Percentiles rank a stretch among this genome's conserved stretches.
Evolutionary conservation across 2,113 vertebrate species (phyloP).

Genomic region (Anguilla japonica): DNA sequence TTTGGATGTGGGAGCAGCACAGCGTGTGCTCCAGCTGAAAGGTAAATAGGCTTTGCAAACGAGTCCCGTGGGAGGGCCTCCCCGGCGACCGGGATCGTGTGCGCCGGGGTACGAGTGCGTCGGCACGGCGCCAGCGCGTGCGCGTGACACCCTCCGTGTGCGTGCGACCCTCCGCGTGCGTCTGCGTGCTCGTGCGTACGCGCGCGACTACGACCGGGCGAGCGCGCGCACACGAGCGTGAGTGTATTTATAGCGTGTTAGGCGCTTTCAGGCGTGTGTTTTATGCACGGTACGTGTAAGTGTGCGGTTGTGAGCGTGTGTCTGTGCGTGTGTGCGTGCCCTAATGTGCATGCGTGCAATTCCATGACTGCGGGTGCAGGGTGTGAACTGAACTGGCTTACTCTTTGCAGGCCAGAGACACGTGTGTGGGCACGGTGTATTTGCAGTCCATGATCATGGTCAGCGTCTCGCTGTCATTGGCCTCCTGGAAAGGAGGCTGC

Average conservation of each 20-base stretch:
- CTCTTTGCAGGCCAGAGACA: conserved; percentile 93
- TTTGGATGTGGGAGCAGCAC: background rate
- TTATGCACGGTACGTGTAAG: background rate
- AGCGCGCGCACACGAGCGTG: too few relatives aligned
- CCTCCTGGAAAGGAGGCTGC: conserved; percentile 77
- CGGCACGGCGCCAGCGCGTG: background rate
- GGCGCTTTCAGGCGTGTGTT: background rate
- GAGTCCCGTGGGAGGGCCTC: background rate
- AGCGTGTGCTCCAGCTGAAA: background rate
- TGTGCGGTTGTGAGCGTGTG: background rate
- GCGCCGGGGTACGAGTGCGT: background rate
- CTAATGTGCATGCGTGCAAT: background rate
- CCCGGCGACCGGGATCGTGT: background rate
- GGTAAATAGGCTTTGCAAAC: conserved; percentile 18
- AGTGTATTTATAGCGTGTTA: background rate
- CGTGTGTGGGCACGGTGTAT: conserved; percentile 89
- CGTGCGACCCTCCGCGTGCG: background rate
- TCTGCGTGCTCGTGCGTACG: too few relatives aligned
- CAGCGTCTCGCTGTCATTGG: conserved; percentile 96
- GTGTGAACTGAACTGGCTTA: conserved; percentile 66
- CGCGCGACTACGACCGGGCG: too few relatives aligned
- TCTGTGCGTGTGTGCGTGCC: background rate
- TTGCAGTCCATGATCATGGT: conserved; percentile 99
- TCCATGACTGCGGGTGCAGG: background rate
- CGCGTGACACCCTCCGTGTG: background rate